phyloP scores from a whole-genome alignment of 2,888 invertebrate genomes.

The Drosophila atripex region DNA sequence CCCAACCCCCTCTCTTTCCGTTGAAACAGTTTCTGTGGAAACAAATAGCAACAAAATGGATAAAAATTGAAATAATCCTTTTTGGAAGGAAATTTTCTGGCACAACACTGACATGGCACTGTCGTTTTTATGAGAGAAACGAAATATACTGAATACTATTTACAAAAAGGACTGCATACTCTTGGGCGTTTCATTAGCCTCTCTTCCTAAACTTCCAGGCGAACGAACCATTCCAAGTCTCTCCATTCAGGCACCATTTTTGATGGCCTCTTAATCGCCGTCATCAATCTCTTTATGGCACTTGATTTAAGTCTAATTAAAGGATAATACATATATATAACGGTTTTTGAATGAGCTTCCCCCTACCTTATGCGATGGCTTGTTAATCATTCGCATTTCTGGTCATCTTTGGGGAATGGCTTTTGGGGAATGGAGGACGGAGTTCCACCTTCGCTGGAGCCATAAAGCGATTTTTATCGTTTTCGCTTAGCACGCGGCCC shows the following conservation, averaged over 20 bases:
- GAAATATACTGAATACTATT: no score
- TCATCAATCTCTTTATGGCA: not conserved
- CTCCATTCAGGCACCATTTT: not conserved
- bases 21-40: constrained; percentile 32
- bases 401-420: constrained; percentile 28
- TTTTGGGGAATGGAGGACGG: not conserved
- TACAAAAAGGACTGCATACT: no score
- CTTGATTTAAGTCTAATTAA: not conserved
- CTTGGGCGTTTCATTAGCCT: not conserved
- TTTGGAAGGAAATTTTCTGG: not conserved
- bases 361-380: constrained; percentile 52
- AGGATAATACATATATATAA: not conserved
- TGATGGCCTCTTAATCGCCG: not conserved
- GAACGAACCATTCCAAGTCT: not conserved
- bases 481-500: constrained; percentile 31
- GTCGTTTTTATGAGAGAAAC: no score
- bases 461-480: constrained; percentile 54
- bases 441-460: constrained; percentile 9
- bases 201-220: not conserved
- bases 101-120: not conserved
- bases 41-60: not conserved
- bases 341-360: not conserved
- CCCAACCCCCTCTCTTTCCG: not conserved
- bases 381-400: constrained; percentile 65
- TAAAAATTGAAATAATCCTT: not conserved